Base-by-base conservation (phyloP, 2,888 invertebrate genomes). In the Zygogramma bicolorata region DNA sequence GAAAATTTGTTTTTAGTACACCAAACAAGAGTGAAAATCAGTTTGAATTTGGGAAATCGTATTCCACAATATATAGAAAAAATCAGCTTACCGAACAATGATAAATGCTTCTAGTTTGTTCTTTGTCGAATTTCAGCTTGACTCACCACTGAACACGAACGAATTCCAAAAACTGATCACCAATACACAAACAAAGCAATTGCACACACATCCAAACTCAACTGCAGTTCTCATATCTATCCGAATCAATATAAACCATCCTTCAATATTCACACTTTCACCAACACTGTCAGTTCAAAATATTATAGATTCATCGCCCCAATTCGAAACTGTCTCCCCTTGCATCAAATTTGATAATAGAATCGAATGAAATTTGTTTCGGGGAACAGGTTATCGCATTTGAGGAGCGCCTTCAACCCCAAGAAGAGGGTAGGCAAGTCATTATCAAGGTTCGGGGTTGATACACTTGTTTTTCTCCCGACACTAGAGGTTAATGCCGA, bases 381-480 rank as follows among this genome's bases (percentile, higher is more conserved):
- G 65, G 71, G 71, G 75, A 76, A 77, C 75, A 77, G 77, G 78
- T 78, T 77, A 79, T 65, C 71, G 68, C 73, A 67, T 76, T 75
- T 66, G 75, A 75, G 71, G 73, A 75, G 75, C 65, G 65, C 58
- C 62, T 73, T 73, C 68, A 68, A 70, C 70, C 73, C 74, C 65
- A 71, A 77, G 73, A 70, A 75, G 70, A 77, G 77, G 71, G 70
- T 67, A 65, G 68, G 74, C 77, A 75, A 77, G 77, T 79, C 76
- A 75, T 77, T 78, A 77, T 77, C 79, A 78, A 78, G 77, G 75
- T 69, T 77, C 71, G 77, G 75, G 77, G 69, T 78, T 74, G 78
- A 74, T 68, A 76, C 77, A 78, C 77, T 79, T 77, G 75, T 77
- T 74, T 68, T 68, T 66, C 70, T 58, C 68, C 63, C 29, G 69